Evolutionary conservation across 2,113 vertebrate species (phyloP).

Genomic region (Urocynchramus pylzowi): DNA sequence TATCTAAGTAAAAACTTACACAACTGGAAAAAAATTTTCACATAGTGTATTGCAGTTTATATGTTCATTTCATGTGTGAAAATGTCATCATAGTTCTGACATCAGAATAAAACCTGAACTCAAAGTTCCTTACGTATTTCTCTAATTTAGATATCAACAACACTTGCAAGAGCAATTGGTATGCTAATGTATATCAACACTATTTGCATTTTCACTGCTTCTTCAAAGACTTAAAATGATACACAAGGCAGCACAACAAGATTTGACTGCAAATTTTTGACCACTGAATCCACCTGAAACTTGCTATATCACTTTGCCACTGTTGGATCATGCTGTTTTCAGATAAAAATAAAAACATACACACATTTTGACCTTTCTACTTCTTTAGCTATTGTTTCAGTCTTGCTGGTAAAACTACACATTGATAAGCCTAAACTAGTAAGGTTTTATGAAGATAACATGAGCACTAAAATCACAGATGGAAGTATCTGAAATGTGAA

Average conservation of each 20-base stretch:
- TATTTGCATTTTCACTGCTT: not conserved
- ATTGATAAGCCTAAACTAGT: not conserved
- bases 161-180: not conserved
- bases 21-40: not conserved
- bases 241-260: not conserved
- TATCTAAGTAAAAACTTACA: not conserved
- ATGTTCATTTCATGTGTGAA: not conserved
- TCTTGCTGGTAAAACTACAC: not conserved
- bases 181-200: not conserved
- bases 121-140: not conserved
- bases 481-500: not conserved
- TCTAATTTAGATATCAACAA: not conserved
- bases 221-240: not conserved
- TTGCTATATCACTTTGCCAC: not conserved
- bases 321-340: not conserved
- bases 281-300: not conserved
- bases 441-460: not conserved
- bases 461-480: not conserved
- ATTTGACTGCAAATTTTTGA: not conserved
- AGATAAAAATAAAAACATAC: not conserved
- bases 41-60: not conserved
- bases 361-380: not conserved
- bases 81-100: not conserved
- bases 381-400: not conserved
- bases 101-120: not conserved